Percentiles rank a stretch among this genome's conserved stretches.
Conservation (phyloP, 2,888 invertebrate species). For the Tanytarsus gracilentus region DNA sequence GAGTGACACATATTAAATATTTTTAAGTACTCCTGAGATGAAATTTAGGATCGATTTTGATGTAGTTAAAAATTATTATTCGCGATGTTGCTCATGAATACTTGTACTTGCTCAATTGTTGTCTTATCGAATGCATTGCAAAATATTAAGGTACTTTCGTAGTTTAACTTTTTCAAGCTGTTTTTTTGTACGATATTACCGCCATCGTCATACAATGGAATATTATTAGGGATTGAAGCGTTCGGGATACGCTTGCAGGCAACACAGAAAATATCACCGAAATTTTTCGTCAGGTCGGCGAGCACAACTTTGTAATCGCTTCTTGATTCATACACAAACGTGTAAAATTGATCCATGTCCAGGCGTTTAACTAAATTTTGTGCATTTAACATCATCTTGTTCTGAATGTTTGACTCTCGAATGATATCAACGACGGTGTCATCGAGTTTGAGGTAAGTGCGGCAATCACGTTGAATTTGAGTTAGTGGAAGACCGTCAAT, state of each 20-base stretch:
- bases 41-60: too few relatives aligned
- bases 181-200: background rate
- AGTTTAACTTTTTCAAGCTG: background rate
- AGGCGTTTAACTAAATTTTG: background rate
- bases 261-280: background rate
- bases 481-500: background rate
- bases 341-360: background rate
- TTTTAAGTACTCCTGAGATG: too few relatives aligned
- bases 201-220: constrained; percentile 5
- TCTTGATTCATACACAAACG: background rate
- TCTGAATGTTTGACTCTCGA: background rate
- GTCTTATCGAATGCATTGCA: background rate
- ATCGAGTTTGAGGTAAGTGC: background rate
- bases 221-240: constrained; percentile 6
- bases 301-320: background rate
- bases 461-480: background rate
- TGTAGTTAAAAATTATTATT: too few relatives aligned
- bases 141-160: background rate
- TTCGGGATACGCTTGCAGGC: background rate
- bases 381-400: background rate
- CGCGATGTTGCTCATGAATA: background rate
- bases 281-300: background rate
- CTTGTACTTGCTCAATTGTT: background rate
- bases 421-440: constrained; percentile 6
- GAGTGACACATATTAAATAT: too few relatives aligned